A percentile compares a stretch with the other conserved stretches of the same genome.
phyloP scores from a whole-genome alignment of 2,797 vertebrate genomes.

The Podarcis lilfordi region DNA sequence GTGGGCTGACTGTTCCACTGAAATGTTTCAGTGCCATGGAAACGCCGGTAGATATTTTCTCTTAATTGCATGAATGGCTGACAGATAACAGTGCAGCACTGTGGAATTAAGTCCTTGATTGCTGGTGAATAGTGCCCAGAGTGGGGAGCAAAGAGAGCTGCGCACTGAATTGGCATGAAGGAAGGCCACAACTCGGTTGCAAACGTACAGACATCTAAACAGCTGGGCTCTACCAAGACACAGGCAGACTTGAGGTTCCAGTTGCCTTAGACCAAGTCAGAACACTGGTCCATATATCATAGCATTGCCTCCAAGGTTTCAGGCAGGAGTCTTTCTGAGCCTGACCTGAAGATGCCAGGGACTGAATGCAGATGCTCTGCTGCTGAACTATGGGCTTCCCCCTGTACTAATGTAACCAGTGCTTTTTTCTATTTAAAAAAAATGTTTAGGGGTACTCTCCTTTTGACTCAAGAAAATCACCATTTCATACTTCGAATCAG shows the following conservation, averaged over 20 bases:
- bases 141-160: background rate
- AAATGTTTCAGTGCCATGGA: slow-evolving; percentile 79
- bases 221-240: background rate
- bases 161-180: background rate
- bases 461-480: no score
- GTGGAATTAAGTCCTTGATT: slow-evolving; percentile 65
- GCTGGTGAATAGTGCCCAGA: slow-evolving; percentile 67
- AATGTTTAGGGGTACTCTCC: no score
- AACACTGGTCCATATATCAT: no score
- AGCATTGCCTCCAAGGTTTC: no score
- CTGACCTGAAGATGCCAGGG: no score
- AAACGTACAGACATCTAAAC: background rate
- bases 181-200: background rate
- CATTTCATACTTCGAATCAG: no score
- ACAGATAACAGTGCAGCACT: slow-evolving; percentile 75
- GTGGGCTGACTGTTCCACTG: slow-evolving; percentile 79
- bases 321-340: no score
- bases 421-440: no score
- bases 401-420: no score
- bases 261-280: no score
- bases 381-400: no score
- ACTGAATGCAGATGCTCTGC: no score
- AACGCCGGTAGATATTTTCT: slow-evolving; percentile 77
- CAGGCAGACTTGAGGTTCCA: background rate
- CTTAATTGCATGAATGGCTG: slow-evolving; percentile 77